Conservation (phyloP, 2,797 vertebrate genomes). For the Alca torda region DNA sequence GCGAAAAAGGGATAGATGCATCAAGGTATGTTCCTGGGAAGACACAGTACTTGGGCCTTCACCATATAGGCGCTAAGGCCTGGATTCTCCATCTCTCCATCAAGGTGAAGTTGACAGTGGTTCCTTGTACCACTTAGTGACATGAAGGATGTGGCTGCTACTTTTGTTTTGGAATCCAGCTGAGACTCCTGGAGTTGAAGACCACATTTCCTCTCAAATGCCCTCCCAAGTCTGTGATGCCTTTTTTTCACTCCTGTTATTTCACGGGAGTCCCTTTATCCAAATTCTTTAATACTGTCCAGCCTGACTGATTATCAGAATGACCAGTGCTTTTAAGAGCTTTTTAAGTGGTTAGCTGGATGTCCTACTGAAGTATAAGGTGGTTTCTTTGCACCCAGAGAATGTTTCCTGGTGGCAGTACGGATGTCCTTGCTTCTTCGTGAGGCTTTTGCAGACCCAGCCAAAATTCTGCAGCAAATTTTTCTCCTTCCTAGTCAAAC, state of each 20-base stretch:
- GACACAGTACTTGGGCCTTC: background rate
- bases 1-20: background rate
- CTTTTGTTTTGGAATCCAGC: background rate
- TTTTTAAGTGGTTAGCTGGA: background rate
- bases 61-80: background rate
- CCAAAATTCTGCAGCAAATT: background rate
- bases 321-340: background rate
- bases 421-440: background rate
- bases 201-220: background rate
- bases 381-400: background rate
- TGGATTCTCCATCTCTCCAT: background rate
- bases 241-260: background rate
- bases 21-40: background rate
- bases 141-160: background rate
- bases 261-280: background rate
- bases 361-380: background rate
- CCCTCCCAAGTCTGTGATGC: background rate
- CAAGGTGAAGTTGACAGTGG: background rate
- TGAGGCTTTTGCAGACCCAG: background rate
- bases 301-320: background rate
- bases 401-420: background rate
- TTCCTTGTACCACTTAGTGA: background rate
- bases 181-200: background rate
- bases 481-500: background rate
- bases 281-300: background rate